Evolutionary conservation across 2,113 vertebrate species (phyloP).

Genomic region (Pelobates fuscus): DNA sequence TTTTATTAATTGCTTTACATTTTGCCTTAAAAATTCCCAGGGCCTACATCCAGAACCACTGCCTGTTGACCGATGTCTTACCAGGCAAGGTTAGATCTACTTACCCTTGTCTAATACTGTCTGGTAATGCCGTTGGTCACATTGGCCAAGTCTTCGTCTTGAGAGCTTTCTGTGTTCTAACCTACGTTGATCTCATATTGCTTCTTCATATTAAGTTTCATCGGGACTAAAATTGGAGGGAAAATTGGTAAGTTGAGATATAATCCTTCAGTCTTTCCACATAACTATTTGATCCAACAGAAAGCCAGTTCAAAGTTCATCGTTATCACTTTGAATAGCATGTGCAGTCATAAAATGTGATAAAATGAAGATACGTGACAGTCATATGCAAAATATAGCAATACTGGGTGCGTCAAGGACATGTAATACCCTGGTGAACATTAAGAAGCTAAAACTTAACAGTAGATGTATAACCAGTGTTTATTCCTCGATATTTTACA

Average conservation of each 20-base stretch:
- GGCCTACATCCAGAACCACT: neutral
- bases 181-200: neutral
- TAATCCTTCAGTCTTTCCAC: neutral
- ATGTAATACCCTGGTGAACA: neutral
- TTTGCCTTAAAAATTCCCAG: neutral
- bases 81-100: conserved; percentile 98
- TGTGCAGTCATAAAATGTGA: neutral
- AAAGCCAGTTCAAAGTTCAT: neutral
- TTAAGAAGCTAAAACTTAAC: too few species aligned
- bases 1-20: neutral
- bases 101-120: conserved; percentile 96
- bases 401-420: conserved; percentile 1
- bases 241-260: conserved; percentile 35
- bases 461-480: too few species aligned
- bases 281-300: neutral
- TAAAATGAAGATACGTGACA: neutral
- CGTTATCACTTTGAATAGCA: neutral
- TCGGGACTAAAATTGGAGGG: neutral
- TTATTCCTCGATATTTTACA: too few species aligned
- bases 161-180: conserved; percentile 3
- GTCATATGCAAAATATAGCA: conserved; percentile 2
- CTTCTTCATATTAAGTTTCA: neutral
- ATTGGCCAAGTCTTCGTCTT: conserved; percentile 65
- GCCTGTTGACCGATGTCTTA: conserved; percentile 93
- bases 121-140: conserved; percentile 98